Evolutionary conservation across 2,888 invertebrate species (phyloP).

Genomic region (Metellina segmentata): DNA sequence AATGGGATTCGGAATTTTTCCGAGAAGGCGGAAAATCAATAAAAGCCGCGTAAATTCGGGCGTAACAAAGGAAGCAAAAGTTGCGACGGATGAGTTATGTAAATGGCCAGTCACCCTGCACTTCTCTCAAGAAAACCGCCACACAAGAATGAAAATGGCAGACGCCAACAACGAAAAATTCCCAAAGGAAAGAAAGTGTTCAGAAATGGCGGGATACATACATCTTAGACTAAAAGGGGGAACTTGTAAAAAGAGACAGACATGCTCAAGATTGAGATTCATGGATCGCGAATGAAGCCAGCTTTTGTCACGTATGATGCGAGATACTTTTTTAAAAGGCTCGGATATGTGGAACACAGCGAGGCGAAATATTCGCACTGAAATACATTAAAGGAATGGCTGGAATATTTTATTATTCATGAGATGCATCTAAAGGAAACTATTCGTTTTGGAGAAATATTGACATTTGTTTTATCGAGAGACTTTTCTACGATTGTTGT

Average conservation of each 20-base stretch:
- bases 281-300: not conserved
- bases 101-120: constrained; percentile 35
- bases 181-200: not conserved
- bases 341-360: not conserved
- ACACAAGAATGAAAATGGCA: not conserved
- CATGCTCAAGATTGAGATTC: not conserved
- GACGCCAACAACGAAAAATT: not conserved
- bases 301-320: not conserved
- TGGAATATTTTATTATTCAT: not conserved
- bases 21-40: constrained; percentile 48
- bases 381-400: not conserved
- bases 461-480: not conserved
- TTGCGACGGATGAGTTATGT: constrained; percentile 42
- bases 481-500: too few species aligned
- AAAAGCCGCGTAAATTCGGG: constrained; percentile 42
- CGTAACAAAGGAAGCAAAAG: constrained; percentile 40
- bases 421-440: not conserved
- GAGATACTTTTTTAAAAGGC: not conserved
- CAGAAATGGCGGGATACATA: not conserved
- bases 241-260: not conserved
- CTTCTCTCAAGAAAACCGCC: constrained; percentile 5
- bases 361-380: not conserved
- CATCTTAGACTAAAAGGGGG: not conserved
- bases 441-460: not conserved
- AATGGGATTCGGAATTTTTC: constrained; percentile 15